Evolutionary conservation across 2,888 invertebrate species (phyloP), one percentile per base, ranked within the genome.

Genomic region (Barypeithes pellucidus): DNA sequence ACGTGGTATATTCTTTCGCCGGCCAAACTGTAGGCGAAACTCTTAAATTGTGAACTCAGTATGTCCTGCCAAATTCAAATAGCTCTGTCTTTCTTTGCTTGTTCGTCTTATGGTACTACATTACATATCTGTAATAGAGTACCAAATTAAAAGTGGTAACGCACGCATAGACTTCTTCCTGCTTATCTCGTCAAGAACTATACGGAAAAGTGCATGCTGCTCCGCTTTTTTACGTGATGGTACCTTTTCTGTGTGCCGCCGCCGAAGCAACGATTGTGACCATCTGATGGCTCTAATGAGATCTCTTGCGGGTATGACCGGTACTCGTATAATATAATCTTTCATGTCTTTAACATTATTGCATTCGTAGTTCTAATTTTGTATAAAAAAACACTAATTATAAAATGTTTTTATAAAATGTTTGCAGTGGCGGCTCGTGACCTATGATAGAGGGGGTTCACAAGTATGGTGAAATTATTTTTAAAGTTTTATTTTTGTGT

Each of bases 281-380:
- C 71, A 74, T 71, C 67, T 47, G 71, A 74, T 74, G 62, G 67
- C 16, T 74, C 74, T 74, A 74, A 74, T 74, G 74, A 74, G 74
- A 74, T 74, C 67, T 74, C 74, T 73, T 69, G 71, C 71, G 62
- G 74, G 67, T 62, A 71, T 61, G 65, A 66, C 41, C 62, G 67
- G 43, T 29, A 47, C 73, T 69, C 70, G 54, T 57, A 70, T 69
- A 73, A 73, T 69, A 69, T 66, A 70, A 54, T 70, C 63, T 69
- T 73, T 73, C 65, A 73, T 68, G 24, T 54, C 29, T 57, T 36
- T 39, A 29, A 16, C 18, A 33, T 43, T 63, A 43, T n/a, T 43
- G 16, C n/a, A 2, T 43, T 43, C 16, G 14, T 43, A 43, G 7
- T 43, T 43, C 43, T 43, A 43, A 2, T 11, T 39, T 39, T n/a